A percentile compares a stretch with the other conserved stretches of the same genome.
These are phyloP conservation scores for Sarcoramphus papa DNA, from an alignment of 2,797 vertebrate species.

Conservation along the genomic window DNA sequence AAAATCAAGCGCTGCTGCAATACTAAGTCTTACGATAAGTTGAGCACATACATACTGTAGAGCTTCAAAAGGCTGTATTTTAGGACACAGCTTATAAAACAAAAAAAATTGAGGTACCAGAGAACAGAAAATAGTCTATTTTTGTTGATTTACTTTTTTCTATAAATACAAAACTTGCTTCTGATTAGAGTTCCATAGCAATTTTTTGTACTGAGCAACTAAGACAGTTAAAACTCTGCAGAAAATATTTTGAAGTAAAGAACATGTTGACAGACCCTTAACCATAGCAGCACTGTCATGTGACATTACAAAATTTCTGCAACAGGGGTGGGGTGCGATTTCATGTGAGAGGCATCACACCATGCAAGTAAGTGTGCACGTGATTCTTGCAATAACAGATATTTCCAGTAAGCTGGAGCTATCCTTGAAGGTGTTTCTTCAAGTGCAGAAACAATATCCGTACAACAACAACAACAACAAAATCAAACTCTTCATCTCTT, in stretches of 20 bases:
- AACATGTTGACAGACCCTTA: background rate
- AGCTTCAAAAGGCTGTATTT: background rate
- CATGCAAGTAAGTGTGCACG: constrained; percentile 15
- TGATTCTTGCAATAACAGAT: background rate
- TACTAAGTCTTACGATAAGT: fast-evolving
- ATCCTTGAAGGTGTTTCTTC: background rate
- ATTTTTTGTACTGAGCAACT: background rate
- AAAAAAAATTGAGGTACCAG: background rate
- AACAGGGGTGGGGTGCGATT: background rate
- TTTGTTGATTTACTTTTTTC: background rate
- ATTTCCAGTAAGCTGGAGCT: background rate
- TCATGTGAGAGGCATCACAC: background rate
- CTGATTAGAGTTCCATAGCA: background rate
- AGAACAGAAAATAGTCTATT: background rate
- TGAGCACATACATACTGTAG: background rate
- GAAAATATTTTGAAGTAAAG: background rate
- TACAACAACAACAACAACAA: background rate
- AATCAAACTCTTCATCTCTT: background rate
- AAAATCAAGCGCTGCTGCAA: background rate
- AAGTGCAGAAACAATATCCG: background rate
- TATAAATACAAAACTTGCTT: background rate
- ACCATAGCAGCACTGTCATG: background rate
- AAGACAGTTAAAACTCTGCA: background rate
- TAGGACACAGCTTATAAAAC: background rate
- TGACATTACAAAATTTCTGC: background rate